phyloP scores from a whole-genome alignment of 2,888 invertebrate species.

The Pasiphila rectangulata region DNA sequence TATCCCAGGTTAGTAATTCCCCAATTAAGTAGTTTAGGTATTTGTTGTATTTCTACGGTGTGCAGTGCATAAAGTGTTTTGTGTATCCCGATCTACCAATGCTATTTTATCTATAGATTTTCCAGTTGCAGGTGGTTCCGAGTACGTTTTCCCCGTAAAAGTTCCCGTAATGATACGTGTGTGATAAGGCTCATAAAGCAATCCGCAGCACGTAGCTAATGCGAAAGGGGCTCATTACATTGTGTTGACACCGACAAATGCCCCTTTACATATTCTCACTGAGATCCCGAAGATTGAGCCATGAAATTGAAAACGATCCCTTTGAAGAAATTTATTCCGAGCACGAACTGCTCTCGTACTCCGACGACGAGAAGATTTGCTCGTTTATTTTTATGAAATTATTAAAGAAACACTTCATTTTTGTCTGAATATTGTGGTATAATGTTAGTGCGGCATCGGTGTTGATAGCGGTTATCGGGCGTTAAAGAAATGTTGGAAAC shows the following conservation, averaged over 20 bases:
- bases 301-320: slow-evolving; percentile 81
- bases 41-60: no score
- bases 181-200: slow-evolving; percentile 40
- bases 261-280: slow-evolving; percentile 78
- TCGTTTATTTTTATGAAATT: slow-evolving; percentile 80
- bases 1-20: no score
- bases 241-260: slow-evolving; percentile 79
- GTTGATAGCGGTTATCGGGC: no score
- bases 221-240: slow-evolving; percentile 73
- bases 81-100: no score
- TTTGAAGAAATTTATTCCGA: slow-evolving; percentile 79
- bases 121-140: no score
- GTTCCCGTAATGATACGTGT: slow-evolving; percentile 18
- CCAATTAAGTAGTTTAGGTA: no score
- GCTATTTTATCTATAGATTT: no score
- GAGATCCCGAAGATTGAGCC: slow-evolving; percentile 80
- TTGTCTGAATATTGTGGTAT: slow-evolving; percentile 48
- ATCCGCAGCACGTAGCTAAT: slow-evolving; percentile 67
- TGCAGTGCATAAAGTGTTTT: no score
- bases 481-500: no score
- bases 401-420: slow-evolving; percentile 71
- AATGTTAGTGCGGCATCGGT: slow-evolving; percentile 33
- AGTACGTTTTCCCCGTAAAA: slow-evolving; percentile 11
- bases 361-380: slow-evolving; percentile 74
- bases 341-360: slow-evolving; percentile 77